phyloP scores from a whole-genome alignment of 2,113 vertebrate species.

The Silurus meridionalis region DNA sequence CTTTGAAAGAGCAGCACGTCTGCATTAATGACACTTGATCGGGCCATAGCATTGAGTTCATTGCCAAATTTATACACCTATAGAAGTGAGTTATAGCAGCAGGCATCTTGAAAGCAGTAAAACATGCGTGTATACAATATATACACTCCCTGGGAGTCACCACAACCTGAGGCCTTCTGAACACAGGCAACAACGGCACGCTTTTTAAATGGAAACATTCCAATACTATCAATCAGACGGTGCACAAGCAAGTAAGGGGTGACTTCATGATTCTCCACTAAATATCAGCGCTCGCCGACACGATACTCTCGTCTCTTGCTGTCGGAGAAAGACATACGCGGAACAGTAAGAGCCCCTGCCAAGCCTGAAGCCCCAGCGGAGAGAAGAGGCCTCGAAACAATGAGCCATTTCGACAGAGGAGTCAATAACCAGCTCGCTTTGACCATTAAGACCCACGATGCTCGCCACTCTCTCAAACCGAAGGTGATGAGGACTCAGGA shows the following conservation, averaged over 20 bases:
- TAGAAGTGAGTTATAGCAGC: conserved; percentile 64
- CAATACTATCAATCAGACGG: conserved; percentile 45
- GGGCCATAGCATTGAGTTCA: conserved; percentile 50
- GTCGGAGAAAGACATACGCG: conserved; percentile 35
- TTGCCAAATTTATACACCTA: conserved; percentile 60
- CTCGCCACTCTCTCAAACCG: conserved; percentile 42
- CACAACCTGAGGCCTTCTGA: conserved; percentile 33
- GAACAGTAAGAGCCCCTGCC: conserved; percentile 43
- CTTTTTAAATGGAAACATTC: conserved; percentile 45
- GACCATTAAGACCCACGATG: conserved; percentile 59
- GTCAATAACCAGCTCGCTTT: conserved; percentile 65
- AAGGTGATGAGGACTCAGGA: conserved; percentile 59
- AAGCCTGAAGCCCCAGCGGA: conserved; percentile 55
- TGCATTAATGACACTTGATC: conserved; percentile 56
- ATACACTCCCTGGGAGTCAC: conserved; percentile 42
- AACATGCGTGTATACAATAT: conserved; percentile 50
- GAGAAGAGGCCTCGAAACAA: conserved; percentile 57
- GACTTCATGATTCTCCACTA: conserved; percentile 40
- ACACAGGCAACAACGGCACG: conserved; percentile 27
- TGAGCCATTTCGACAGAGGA: conserved; percentile 59
- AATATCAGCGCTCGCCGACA: conserved; percentile 49
- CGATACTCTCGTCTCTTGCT: background rate
- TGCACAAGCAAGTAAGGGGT: conserved; percentile 15
- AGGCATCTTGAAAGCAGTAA: conserved; percentile 54
- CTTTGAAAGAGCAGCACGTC: conserved; percentile 56